Evolutionary conservation across 1,140 invertebrate species (phyloP).

Genomic region (Drosophila ogumai): DNA sequence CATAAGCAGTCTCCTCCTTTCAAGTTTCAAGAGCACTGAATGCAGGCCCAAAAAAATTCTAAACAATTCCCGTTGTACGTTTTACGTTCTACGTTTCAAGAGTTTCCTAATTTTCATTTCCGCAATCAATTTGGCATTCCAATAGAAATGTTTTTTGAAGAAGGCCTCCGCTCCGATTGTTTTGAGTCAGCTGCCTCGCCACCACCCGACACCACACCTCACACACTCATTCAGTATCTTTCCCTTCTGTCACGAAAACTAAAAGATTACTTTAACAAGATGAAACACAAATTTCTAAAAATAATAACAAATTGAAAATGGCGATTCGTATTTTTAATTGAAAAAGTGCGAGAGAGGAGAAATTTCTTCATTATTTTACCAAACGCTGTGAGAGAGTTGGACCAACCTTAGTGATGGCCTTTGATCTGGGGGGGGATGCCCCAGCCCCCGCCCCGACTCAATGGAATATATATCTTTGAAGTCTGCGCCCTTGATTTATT

Average conservation of each 20-base stretch:
- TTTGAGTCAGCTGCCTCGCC: conserved; percentile 11
- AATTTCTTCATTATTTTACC: conserved; percentile 52
- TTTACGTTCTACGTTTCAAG: not conserved
- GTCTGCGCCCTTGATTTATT: conserved; percentile 79
- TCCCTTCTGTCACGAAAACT: conserved; percentile 43
- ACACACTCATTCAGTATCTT: conserved; percentile 38
- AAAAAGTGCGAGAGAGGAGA: conserved; percentile 8
- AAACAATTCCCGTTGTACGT: conserved; percentile 18
- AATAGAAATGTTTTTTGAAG: conserved; percentile 20
- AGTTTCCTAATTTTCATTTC: conserved; percentile 10
- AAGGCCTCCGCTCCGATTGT: conserved; percentile 19
- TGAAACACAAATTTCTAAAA: conserved; percentile 66
- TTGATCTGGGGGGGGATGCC: conserved; percentile 58
- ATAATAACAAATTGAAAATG: conserved; percentile 67
- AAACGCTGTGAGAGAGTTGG: conserved; percentile 75
- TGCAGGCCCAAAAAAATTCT: conserved; percentile 32
- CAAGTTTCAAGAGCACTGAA: conserved; percentile 29
- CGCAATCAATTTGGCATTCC: conserved; percentile 40
- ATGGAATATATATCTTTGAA: conserved; percentile 71
- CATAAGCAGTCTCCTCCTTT: conserved; percentile 71
- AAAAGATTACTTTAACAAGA: conserved; percentile 58
- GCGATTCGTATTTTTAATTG: conserved; percentile 64
- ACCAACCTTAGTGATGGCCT: conserved; percentile 75
- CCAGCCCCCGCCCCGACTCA: conserved; percentile 49
- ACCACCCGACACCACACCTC: conserved; percentile 23